Conservation (phyloP, 2,113 vertebrate species). For the Xenopus tropicalis region UCB_Xtro_10.0 CM004445.2:30476501-30477000, state of each 20-base stretch:
- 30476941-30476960: no score
- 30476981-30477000: no score
- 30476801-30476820: no score
- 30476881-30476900: no score
- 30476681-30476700: neutral
- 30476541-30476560: constrained; percentile 2
- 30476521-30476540: constrained; percentile 1
- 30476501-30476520: neutral
- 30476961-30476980: no score
- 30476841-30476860: no score
- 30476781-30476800: no score
- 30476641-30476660: neutral
- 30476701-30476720: neutral
- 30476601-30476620: neutral
- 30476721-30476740: neutral
- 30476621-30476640: neutral
- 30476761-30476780: no score
- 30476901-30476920: no score
- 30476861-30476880: no score
- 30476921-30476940: no score
- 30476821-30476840: no score
- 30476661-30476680: neutral
- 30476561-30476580: neutral
- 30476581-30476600: constrained; percentile 9
- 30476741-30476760: neutral